Evolutionary conservation across 2,113 vertebrate species (phyloP).

Genomic region (Mustelus asterias): DNA sequence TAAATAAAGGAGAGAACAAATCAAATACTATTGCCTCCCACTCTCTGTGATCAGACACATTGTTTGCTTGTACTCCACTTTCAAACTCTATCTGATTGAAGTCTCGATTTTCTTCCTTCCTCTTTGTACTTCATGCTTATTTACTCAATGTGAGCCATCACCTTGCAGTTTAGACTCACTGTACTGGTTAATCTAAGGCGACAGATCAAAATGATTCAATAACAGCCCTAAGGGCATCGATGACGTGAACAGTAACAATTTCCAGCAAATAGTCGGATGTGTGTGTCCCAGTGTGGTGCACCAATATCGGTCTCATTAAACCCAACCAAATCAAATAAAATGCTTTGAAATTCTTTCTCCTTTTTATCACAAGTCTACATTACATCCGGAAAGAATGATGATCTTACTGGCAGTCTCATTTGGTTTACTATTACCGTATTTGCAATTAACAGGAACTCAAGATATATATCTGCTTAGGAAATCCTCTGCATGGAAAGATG

Average conservation of each 20-base stretch:
- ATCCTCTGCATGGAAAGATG: background rate
- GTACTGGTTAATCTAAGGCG: background rate
- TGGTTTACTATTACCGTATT: background rate
- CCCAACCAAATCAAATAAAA: background rate
- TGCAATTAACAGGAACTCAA: background rate
- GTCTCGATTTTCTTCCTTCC: conserved; percentile 12
- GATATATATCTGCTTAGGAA: background rate
- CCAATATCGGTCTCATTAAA: background rate
- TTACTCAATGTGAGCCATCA: background rate
- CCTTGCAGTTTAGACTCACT: background rate
- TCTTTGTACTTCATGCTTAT: conserved; percentile 4
- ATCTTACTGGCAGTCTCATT: background rate
- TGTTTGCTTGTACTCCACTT: background rate
- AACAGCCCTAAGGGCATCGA: background rate
- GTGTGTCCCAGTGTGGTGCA: background rate
- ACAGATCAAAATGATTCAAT: conserved; percentile 14
- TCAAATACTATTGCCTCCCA: background rate
- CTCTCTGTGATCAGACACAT: background rate
- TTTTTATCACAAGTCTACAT: background rate
- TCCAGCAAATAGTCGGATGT: background rate
- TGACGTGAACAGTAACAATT: background rate
- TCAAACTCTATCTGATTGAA: background rate
- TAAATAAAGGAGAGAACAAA: background rate
- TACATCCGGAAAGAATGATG: background rate
- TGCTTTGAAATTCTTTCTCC: background rate